Conservation (phyloP, 2,797 vertebrate genomes). For the Chromobotia macracanthus region DNA sequence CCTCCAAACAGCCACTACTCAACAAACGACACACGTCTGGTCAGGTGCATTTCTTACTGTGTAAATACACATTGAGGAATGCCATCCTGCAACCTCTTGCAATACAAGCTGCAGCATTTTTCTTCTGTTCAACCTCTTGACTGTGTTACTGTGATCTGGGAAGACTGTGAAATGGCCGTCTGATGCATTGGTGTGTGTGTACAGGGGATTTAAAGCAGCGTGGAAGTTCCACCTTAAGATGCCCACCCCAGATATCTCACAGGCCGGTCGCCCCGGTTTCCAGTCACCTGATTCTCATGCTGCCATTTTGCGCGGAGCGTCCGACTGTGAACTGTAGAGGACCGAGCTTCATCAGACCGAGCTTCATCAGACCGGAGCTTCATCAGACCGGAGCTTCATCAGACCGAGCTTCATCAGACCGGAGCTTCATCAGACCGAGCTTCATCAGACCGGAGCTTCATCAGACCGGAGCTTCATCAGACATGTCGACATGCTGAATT, state of each 20-base stretch:
- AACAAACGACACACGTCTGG: not conserved
- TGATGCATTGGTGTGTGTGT: constrained; percentile 41
- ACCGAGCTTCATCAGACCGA: too few relatives aligned
- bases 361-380: constrained; percentile 22
- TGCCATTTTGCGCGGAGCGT: constrained; percentile 80
- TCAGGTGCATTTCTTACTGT: not conserved
- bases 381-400: too few relatives aligned
- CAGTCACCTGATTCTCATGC: constrained; percentile 81
- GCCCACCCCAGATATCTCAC: constrained; percentile 72
- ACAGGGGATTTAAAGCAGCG: constrained; percentile 37
- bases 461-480: constrained; percentile 42
- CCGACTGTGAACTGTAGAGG: constrained; percentile 53
- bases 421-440: constrained; percentile 34
- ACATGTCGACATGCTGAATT: constrained; percentile 50
- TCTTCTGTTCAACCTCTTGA: not conserved
- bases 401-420: too few relatives aligned
- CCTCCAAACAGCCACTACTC: not conserved
- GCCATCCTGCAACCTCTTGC: not conserved
- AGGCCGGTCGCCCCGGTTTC: constrained; percentile 73
- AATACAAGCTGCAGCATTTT: constrained; percentile 26
- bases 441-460: too few relatives aligned
- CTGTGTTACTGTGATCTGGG: constrained; percentile 8
- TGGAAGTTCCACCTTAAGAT: constrained; percentile 78
- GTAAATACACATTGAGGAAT: not conserved
- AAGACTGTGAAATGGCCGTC: constrained; percentile 45